Conservation (phyloP, 2,888 invertebrate genomes). For the Blera fallax region DNA sequence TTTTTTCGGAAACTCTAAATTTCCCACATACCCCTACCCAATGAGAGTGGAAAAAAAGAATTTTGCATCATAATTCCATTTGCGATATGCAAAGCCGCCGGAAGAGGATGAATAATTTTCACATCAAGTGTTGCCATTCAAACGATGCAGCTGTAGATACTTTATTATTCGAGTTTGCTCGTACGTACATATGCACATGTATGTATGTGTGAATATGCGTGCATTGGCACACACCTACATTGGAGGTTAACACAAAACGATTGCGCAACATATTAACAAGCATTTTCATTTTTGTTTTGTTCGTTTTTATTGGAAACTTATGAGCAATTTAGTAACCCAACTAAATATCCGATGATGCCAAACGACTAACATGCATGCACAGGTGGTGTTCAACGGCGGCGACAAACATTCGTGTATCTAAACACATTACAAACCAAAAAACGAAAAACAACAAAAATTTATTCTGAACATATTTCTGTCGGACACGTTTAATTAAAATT, state of each 20-base stretch:
- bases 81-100: neutral
- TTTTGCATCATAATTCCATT: too few relatives aligned
- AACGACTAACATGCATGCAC: conserved; percentile 59
- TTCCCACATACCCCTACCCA: too few relatives aligned
- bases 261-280: conserved; percentile 65
- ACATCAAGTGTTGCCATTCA: neutral
- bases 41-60: too few relatives aligned
- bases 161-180: conserved; percentile 11
- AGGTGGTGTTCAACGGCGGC: conserved; percentile 37
- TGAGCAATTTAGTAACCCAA: conserved; percentile 45
- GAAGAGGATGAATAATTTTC: neutral
- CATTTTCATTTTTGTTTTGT: conserved; percentile 37
- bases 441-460: too few relatives aligned
- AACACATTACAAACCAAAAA: neutral
- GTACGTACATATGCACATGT: too few relatives aligned
- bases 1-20: too few relatives aligned
- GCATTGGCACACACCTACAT: conserved; percentile 66
- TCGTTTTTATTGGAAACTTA: conserved; percentile 26
- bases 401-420: conserved; percentile 28
- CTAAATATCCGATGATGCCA: conserved; percentile 51
- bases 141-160: conserved; percentile 31
- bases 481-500: conserved; percentile 49
- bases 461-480: neutral
- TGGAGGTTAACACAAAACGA: conserved; percentile 63
- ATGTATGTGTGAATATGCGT: conserved; percentile 31